Conservation (phyloP, 2,888 invertebrate species). For the Drosophila neutralis region DNA sequence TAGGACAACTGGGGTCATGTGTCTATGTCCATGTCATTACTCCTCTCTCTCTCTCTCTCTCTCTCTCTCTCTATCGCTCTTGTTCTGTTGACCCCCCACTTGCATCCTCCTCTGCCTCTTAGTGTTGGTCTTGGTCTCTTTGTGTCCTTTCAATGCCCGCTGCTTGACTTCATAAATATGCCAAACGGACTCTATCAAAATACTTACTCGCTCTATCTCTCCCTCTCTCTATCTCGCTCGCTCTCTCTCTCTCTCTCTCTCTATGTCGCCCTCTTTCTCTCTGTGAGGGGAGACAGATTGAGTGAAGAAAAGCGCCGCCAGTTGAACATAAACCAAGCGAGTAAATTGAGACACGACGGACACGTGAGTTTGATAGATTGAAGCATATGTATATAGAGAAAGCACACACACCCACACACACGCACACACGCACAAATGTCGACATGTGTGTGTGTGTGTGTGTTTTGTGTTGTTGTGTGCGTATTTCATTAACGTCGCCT, state of each 20-base stretch:
- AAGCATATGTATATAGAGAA: constrained; percentile 55
- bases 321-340: constrained; percentile 74
- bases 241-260: neutral
- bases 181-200: constrained; percentile 69
- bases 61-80: neutral
- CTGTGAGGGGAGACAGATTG: neutral
- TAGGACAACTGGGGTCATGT: constrained; percentile 14
- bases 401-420: constrained; percentile 24
- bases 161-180: constrained; percentile 73
- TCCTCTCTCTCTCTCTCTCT: neutral
- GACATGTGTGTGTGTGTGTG: constrained; percentile 17
- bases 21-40: neutral
- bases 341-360: constrained; percentile 79
- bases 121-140: neutral
- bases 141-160: constrained; percentile 54
- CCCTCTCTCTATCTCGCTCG: neutral
- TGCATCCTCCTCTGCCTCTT: neutral
- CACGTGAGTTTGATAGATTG: constrained; percentile 79
- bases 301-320: constrained; percentile 39
- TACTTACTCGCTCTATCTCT: constrained; percentile 20
- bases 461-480: constrained; percentile 54
- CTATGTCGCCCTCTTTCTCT: neutral
- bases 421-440: constrained; percentile 20
- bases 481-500: constrained; percentile 78
- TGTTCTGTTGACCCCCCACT: neutral